Percentiles rank a stretch among this genome's conserved stretches.
phyloP scores from a whole-genome alignment of 2,888 invertebrate species.

The Hypselothyrea guttata region DNA sequence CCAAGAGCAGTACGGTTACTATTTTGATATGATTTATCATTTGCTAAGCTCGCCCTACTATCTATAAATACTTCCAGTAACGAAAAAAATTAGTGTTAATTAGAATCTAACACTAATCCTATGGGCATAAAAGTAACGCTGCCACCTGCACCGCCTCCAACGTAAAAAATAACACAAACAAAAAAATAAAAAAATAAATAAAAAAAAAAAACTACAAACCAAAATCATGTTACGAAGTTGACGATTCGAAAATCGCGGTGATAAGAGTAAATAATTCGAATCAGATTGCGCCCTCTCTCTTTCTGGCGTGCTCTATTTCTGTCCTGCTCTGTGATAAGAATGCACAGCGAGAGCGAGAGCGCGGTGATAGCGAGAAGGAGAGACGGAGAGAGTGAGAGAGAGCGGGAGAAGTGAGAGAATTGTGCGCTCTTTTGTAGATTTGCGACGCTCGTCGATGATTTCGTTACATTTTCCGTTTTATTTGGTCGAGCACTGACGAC shows the following conservation, averaged over 20 bases:
- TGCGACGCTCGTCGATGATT: conserved; percentile 12
- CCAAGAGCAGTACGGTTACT: too few species aligned
- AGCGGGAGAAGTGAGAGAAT: background rate
- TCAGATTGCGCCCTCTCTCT: conserved; percentile 35
- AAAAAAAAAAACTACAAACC: too few species aligned
- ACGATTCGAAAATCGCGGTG: conserved; percentile 51
- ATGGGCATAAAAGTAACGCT: conserved; percentile 11
- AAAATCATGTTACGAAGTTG: conserved; percentile 31
- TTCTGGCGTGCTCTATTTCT: conserved; percentile 8
- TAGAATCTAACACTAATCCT: conserved; percentile 53
- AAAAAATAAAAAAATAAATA: too few species aligned
- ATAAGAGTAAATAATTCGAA: conserved; percentile 54
- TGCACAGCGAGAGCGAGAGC: conserved; percentile 4
- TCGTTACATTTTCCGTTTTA: conserved; percentile 30
- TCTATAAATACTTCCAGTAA: too few species aligned
- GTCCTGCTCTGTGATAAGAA: conserved; percentile 45
- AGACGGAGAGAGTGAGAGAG: conserved; percentile 13
- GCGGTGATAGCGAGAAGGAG: conserved; percentile 1
- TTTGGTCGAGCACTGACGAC: conserved; percentile 45
- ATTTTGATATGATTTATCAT: background rate
- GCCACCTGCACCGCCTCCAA: too few species aligned
- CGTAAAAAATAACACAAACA: too few species aligned
- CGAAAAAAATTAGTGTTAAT: conserved; percentile 44
- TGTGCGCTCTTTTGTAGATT: conserved; percentile 35
- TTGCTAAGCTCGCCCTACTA: too few species aligned